Conservation (phyloP, 2,113 vertebrate genomes). For the Oxygymnocypris stewartii region DNA sequence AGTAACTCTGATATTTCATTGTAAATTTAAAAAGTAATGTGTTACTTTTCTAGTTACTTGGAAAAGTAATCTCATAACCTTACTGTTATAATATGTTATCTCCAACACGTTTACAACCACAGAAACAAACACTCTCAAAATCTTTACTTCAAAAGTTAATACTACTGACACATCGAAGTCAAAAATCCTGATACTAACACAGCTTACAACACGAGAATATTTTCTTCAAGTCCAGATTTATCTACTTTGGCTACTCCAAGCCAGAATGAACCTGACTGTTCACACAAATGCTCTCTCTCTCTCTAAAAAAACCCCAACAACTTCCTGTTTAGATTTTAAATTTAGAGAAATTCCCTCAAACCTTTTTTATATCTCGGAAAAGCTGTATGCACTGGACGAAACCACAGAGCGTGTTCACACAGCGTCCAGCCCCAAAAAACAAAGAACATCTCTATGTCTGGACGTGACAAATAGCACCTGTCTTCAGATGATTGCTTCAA, state of each 20-base stretch:
- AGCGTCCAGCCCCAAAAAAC: not conserved
- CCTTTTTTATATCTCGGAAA: slow-evolving; percentile 9
- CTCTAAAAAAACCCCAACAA: not conserved
- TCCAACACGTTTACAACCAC: not conserved
- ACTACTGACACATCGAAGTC: not conserved
- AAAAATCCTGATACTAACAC: too few relatives aligned
- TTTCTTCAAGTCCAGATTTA: not conserved
- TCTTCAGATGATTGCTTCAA: not conserved
- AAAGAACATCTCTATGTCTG: not conserved
- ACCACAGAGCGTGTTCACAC: not conserved
- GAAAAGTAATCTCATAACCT: too few relatives aligned
- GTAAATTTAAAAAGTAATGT: too few relatives aligned
- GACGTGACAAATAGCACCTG: not conserved
- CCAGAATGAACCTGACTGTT: not conserved
- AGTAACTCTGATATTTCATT: too few relatives aligned
- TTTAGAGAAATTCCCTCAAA: not conserved
- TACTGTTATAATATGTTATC: too few relatives aligned
- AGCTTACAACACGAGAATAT: not conserved
- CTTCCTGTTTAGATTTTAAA: not conserved
- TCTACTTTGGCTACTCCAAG: not conserved
- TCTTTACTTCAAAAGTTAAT: not conserved
- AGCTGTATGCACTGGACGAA: slow-evolving; percentile 14
- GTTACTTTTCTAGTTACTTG: too few relatives aligned
- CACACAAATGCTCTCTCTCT: not conserved
- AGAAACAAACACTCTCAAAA: not conserved